Base-by-base conservation (phyloP, 2,888 invertebrate species). In the Oithona nana region DNA sequence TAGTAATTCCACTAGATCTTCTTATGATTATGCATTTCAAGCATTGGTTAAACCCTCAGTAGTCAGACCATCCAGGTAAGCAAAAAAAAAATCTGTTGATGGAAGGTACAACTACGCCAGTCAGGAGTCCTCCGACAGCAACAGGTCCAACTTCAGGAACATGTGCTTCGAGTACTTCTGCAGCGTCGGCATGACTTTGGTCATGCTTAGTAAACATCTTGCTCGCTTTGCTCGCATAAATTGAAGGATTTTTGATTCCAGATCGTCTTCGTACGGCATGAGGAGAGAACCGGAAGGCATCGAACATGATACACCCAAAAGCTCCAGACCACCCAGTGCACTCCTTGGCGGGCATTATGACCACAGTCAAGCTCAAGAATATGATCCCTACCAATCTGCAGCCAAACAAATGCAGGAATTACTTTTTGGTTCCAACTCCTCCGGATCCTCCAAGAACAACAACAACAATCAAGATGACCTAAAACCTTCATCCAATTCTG, bases 351-450 rank as follows among this genome's bases (percentile, higher is more conserved):
- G 59, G 3, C 22, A 48, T 26, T 59, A 59, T 20, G 59, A 59
- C 49, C 59, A 59, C 28, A 59, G 48, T 28, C n/a, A 48, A 50
- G n/a, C n/a, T n/a, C n/a, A n/a, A n/a, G 49, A 59, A 20, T 67
- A 67, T 63, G 67, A 67, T 29, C 67, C 67, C 50, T 67, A 65
- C 64, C 64, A 64, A 61, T 64, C 65, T 20, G 67, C 67, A 48
- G 66, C 66, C 57, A 63, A 64, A 28, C 67, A 67, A 61, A 66
- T 67, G 65, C 65, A 67, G 61, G 65, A 65, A 22, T 64, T 67
- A 48, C 65, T 67, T 3, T 59, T 59, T 50, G 59, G 59, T 26
- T 6, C 57, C 8, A n/a, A n/a, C 22, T 24, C 8, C 28, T 28
- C 30, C 22, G 11, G 26, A 56, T 20, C n/a, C 16, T 31, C 22